Conservation (phyloP, 2,888 invertebrate species). For the Serrognathus titanus region DNA sequence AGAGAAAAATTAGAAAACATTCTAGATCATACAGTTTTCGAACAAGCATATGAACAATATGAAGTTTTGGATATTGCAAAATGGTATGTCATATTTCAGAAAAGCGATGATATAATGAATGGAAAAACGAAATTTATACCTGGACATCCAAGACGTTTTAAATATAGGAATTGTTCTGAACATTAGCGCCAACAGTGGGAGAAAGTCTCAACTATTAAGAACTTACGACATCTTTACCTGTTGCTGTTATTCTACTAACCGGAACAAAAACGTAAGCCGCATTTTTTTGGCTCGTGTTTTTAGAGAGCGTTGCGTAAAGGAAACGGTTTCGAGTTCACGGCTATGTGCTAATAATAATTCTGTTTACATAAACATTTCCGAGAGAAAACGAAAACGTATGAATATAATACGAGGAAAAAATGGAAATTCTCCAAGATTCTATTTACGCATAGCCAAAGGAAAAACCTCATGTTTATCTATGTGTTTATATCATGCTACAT, state of each 20-base stretch:
- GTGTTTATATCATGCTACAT: too few relatives aligned
- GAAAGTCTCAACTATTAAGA: constrained; percentile 40
- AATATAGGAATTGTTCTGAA: constrained; percentile 15
- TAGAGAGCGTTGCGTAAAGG: constrained; percentile 1
- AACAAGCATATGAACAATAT: constrained; percentile 35
- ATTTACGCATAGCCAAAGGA: too few relatives aligned
- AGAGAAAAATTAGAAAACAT: constrained; percentile 25
- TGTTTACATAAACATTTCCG: too few relatives aligned
- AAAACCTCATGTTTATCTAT: too few relatives aligned
- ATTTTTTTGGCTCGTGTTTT: constrained; percentile 8
- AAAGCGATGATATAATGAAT: neutral
- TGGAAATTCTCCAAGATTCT: too few relatives aligned
- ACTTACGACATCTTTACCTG: constrained; percentile 40
- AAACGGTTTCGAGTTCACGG: neutral
- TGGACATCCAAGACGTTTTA: too few relatives aligned
- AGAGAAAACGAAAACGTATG: too few relatives aligned
- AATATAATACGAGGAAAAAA: too few relatives aligned
- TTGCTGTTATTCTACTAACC: constrained; percentile 34
- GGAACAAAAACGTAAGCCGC: constrained; percentile 25
- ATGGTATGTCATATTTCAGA: neutral
- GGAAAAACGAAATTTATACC: neutral
- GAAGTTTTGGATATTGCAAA: constrained; percentile 18
- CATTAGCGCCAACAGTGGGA: constrained; percentile 45
- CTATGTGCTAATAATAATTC: constrained; percentile 4
- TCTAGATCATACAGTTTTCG: constrained; percentile 35